These are phyloP conservation scores for Antheraea mylitta DNA, from an alignment of 1,140 invertebrate species.

Conservation along the genomic window DNA sequence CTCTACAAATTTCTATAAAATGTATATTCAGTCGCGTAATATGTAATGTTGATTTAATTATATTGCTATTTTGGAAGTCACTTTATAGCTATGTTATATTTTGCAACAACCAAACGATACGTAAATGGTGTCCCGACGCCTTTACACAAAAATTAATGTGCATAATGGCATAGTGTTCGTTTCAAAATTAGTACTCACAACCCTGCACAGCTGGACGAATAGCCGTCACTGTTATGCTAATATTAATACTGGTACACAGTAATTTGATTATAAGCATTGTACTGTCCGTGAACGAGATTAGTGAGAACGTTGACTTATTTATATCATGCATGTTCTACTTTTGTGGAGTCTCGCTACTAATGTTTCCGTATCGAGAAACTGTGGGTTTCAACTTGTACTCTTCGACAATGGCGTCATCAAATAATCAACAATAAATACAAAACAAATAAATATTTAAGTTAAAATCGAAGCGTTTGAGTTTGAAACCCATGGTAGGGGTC, in stretches of 20 bases:
- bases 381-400: constrained; percentile 18
- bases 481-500: not conserved
- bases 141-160: constrained; percentile 40
- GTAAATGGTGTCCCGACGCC: constrained; percentile 33
- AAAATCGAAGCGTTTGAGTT: not conserved
- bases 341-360: constrained; percentile 42
- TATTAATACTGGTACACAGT: constrained; percentile 28
- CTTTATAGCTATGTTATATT: constrained; percentile 16
- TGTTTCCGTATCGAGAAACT: constrained; percentile 26
- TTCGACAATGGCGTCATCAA: no score
- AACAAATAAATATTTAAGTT: not conserved
- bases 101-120: constrained; percentile 17
- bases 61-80: constrained; percentile 28
- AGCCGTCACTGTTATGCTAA: constrained; percentile 47
- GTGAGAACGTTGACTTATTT: constrained; percentile 44
- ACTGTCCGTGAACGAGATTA: constrained; percentile 38
- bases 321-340: constrained; percentile 54
- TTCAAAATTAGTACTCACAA: constrained; percentile 42
- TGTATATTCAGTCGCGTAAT: not conserved
- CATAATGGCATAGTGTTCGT: constrained; percentile 40
- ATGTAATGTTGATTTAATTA: not conserved
- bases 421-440: no score
- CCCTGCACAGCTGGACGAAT: constrained; percentile 53
- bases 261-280: constrained; percentile 29
- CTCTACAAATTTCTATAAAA: not conserved